phyloP scores from a whole-genome alignment of 2,797 vertebrate species.

The Pipistrellus nathusii region DNA sequence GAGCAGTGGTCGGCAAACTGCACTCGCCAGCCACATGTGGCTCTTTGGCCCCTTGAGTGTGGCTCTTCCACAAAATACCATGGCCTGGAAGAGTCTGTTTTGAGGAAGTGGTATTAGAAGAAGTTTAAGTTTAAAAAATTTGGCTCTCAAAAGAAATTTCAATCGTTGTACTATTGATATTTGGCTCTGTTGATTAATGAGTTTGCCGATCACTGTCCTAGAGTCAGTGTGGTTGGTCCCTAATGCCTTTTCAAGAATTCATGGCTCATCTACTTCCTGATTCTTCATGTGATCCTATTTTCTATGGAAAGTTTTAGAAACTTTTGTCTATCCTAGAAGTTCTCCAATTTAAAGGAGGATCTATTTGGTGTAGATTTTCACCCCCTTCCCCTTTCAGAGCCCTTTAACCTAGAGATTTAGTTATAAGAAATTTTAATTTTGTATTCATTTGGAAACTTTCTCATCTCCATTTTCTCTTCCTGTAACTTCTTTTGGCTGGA shows the following conservation, averaged over 20 bases:
- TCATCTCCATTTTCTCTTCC: background rate
- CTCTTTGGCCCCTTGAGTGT: no score
- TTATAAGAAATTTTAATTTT: conserved; percentile 24
- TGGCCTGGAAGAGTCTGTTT: no score
- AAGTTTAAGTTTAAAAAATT: no score
- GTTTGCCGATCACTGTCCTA: background rate
- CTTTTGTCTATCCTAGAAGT: background rate
- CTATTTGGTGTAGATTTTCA: background rate
- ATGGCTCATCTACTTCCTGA: background rate
- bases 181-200: no score
- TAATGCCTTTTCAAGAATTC: background rate
- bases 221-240: background rate
- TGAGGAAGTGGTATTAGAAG: no score
- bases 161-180: no score
- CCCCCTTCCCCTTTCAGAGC: background rate
- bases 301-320: background rate
- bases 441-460: background rate
- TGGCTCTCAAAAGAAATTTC: no score
- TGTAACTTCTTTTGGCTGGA: background rate
- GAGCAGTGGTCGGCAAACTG: no score
- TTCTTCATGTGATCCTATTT: background rate
- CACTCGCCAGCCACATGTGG: no score
- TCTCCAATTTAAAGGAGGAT: background rate
- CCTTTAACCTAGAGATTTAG: conserved; percentile 14
- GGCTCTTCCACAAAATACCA: no score